A percentile compares a stretch with the other conserved stretches of the same genome.
Conservation (phyloP, 1,140 invertebrate species). For the Stegodyphus dumicola region DNA sequence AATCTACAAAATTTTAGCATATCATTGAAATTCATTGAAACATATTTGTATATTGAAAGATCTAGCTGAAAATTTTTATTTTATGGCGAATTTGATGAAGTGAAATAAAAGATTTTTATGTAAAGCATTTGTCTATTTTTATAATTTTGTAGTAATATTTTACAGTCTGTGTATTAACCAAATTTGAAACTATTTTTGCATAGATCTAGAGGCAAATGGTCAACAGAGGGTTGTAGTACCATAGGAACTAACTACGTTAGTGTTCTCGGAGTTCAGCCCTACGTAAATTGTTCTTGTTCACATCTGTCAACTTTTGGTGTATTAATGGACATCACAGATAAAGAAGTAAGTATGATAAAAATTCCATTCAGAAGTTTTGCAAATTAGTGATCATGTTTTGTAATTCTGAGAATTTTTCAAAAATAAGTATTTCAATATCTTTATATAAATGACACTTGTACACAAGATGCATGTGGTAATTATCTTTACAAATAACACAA, state of each 20-base stretch:
- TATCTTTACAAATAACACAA: background rate
- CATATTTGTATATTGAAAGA: too few relatives aligned
- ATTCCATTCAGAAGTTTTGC: background rate
- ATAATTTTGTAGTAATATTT: too few relatives aligned
- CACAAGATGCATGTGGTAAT: background rate
- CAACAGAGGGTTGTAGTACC: constrained; percentile 84
- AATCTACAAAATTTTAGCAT: too few relatives aligned
- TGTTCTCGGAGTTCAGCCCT: constrained; percentile 67
- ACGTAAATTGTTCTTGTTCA: constrained; percentile 94
- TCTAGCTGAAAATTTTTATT: too few relatives aligned
- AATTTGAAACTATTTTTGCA: constrained; percentile 38
- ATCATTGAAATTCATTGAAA: too few relatives aligned
- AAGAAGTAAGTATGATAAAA: constrained; percentile 54
- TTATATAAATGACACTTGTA: background rate
- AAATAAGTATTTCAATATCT: background rate
- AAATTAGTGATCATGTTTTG: background rate
- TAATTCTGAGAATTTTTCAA: background rate
- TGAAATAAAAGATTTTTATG: too few relatives aligned
- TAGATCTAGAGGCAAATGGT: constrained; percentile 82
- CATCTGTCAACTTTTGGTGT: constrained; percentile 93
- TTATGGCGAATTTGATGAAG: too few relatives aligned
- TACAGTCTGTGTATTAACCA: too few relatives aligned
- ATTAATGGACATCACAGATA: constrained; percentile 76
- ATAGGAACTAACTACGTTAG: constrained; percentile 22
- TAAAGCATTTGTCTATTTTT: too few relatives aligned